A percentile compares a stretch with the other conserved stretches of the same genome.
Evolutionary conservation across 2,797 vertebrate species (phyloP).

Genomic region (Mallotus villosus): DNA sequence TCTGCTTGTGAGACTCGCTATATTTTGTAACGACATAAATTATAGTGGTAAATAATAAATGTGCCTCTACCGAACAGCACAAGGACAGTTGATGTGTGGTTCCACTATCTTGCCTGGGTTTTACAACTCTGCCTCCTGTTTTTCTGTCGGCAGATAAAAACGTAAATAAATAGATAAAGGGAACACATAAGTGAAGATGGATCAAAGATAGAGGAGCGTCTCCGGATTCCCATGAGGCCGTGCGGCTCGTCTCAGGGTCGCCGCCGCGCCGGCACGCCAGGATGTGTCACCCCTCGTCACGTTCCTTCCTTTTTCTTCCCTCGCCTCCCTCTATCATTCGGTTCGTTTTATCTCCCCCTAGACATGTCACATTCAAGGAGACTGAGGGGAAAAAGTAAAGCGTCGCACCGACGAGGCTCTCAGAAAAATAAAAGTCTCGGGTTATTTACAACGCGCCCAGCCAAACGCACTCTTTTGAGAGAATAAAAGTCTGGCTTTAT

Average conservation of each 20-base stretch:
- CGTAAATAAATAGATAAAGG: conserved; percentile 43
- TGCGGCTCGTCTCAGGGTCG: conserved; percentile 24
- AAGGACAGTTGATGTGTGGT: conserved; percentile 63
- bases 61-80: conserved; percentile 43
- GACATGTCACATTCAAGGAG: conserved; percentile 61
- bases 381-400: conserved; percentile 44
- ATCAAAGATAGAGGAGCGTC: conserved; percentile 30
- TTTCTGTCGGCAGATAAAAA: conserved; percentile 57
- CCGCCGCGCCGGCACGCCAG: not conserved
- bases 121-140: conserved; percentile 55
- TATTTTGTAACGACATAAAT: conserved; percentile 51
- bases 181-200: conserved; percentile 41
- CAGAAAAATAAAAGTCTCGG: conserved; percentile 49
- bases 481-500: conserved; percentile 49
- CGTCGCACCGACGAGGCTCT: conserved; percentile 23
- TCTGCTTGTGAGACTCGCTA: not conserved
- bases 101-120: conserved; percentile 50
- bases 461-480: conserved; percentile 25
- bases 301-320: conserved; percentile 48
- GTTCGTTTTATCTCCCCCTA: conserved; percentile 54
- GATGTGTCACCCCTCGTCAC: conserved; percentile 34
- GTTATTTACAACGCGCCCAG: conserved; percentile 47
- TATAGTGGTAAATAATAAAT: conserved; percentile 38
- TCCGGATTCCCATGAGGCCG: not conserved
- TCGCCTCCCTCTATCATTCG: conserved; percentile 19